Percentiles rank a stretch among this genome's conserved stretches.
Evolutionary conservation across 2,113 vertebrate genomes (phyloP).

Genomic region (Tragelaphus imberbis): DNA sequence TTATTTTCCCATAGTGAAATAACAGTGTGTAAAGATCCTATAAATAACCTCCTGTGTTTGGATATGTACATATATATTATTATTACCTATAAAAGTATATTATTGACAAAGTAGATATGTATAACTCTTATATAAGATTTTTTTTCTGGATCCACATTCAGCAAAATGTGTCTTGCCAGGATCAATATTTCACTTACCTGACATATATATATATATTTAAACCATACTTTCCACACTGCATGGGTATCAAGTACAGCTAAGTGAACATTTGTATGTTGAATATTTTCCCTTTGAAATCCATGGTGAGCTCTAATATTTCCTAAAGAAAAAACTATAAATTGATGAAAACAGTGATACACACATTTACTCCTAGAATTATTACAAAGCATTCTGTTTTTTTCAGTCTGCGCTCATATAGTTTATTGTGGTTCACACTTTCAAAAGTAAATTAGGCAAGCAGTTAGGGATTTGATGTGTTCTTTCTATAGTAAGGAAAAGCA

Average conservation of each 20-base stretch:
- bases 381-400: background rate
- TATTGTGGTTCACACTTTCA: background rate
- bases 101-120: background rate
- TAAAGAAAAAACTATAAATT: background rate
- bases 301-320: background rate
- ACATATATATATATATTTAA: background rate
- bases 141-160: slow-evolving; percentile 39
- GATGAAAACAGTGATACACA: background rate
- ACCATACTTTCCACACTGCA: background rate
- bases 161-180: slow-evolving; percentile 31
- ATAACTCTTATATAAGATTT: slow-evolving; percentile 50
- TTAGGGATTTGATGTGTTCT: background rate
- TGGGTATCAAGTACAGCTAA: background rate
- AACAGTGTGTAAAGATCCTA: background rate
- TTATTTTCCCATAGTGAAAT: background rate
- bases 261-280: background rate
- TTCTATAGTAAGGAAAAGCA: background rate
- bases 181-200: slow-evolving; percentile 39
- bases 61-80: background rate
- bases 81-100: background rate
- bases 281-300: background rate
- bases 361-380: background rate
- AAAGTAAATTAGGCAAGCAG: background rate
- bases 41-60: background rate
- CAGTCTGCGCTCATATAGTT: background rate